These are phyloP conservation scores for Daphoenositta chrysoptera DNA, from an alignment of 2,113 vertebrate genomes.

Conservation along the genomic window DNA sequence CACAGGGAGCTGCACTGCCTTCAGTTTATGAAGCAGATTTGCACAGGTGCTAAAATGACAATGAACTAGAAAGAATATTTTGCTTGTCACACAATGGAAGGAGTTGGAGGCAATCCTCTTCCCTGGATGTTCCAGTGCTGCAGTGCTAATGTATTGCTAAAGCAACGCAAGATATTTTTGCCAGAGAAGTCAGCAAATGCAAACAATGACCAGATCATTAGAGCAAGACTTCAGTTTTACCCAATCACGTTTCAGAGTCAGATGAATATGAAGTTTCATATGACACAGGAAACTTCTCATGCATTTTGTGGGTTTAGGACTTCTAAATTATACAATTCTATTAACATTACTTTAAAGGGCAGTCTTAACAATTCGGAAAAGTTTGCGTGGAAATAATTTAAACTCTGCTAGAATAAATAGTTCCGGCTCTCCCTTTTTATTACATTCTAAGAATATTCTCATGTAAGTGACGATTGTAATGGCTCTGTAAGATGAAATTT, in stretches of 20 bases:
- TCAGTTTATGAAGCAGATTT: not conserved
- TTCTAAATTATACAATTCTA: conserved; percentile 12
- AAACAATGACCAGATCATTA: not conserved
- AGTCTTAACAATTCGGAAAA: not conserved
- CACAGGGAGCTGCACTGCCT: not conserved
- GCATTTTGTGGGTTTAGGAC: not conserved
- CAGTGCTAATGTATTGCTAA: no score
- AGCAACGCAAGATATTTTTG: not conserved
- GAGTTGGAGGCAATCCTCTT: not conserved
- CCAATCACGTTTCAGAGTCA: not conserved
- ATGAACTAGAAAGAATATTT: not conserved
- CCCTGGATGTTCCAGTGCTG: not conserved
- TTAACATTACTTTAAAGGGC: conserved; percentile 2
- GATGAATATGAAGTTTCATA: not conserved
- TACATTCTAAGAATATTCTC: not conserved
- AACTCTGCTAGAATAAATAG: conserved; percentile 3
- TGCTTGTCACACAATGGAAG: not conserved
- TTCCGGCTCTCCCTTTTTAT: not conserved
- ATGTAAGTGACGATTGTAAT: not conserved
- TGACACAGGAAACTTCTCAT: not conserved
- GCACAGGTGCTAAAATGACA: not conserved
- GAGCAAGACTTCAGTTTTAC: not conserved
- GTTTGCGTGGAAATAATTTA: not conserved
- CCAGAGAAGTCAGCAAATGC: not conserved
- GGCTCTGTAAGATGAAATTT: not conserved